Evolutionary conservation across 2,113 vertebrate species (phyloP).

Genomic region (Myotis lucifugus): DNA sequence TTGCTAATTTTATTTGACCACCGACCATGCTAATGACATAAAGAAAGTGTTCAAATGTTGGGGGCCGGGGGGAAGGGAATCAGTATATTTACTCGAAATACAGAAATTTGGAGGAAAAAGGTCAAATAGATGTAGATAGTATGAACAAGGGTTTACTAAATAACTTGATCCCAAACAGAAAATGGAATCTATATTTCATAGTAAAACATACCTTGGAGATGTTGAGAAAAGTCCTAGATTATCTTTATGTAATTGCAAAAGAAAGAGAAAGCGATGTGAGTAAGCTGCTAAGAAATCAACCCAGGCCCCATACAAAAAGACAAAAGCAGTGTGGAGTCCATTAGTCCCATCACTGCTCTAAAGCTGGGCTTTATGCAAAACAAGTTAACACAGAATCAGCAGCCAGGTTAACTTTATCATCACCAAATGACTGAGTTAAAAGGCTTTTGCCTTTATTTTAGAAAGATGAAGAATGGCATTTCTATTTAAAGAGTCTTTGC

Average conservation of each 20-base stretch:
- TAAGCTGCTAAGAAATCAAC: neutral
- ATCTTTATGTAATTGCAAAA: neutral
- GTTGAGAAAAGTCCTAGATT: neutral
- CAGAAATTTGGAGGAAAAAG: neutral
- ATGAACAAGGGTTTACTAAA: neutral
- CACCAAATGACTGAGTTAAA: neutral
- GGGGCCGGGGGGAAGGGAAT: neutral
- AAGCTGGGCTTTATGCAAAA: neutral
- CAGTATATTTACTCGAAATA: neutral
- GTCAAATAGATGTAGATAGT: neutral
- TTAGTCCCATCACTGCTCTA: neutral
- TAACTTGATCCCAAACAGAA: neutral
- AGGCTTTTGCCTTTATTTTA: neutral
- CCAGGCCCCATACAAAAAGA: neutral
- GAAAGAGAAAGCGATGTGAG: neutral
- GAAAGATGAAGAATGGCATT: slow-evolving; percentile 4
- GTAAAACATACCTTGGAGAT: neutral
- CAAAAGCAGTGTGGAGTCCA: neutral
- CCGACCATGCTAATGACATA: neutral
- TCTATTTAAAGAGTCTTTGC: neutral
- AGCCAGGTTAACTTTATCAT: neutral
- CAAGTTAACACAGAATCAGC: neutral
- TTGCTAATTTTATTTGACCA: neutral
- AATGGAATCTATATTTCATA: neutral
- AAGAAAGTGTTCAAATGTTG: neutral